A percentile compares a stretch with the other conserved stretches of the same genome.
phyloP scores from a whole-genome alignment of 2,888 invertebrate genomes.

The Diaperis boleti region DNA sequence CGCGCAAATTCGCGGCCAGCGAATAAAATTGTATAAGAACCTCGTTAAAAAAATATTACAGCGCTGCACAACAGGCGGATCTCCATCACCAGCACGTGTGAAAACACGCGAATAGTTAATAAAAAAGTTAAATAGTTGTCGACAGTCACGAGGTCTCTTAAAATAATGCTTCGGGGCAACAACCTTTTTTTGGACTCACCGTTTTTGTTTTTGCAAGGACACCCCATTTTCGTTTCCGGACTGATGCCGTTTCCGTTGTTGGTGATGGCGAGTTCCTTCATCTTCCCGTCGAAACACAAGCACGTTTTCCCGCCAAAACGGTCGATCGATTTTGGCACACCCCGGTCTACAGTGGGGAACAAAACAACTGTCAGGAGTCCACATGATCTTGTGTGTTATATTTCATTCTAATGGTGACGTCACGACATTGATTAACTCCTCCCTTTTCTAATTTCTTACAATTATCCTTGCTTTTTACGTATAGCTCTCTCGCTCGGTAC shows the following conservation, averaged over 20 bases:
- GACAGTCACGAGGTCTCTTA: constrained; percentile 17
- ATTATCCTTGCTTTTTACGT: constrained; percentile 56
- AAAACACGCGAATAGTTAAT: constrained; percentile 10
- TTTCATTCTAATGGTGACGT: constrained; percentile 57
- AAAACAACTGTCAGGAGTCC: constrained; percentile 43
- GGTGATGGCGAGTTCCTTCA: constrained; percentile 48
- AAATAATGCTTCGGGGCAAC: neutral
- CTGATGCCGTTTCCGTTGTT: constrained; percentile 49
- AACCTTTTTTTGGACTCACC: constrained; percentile 38
- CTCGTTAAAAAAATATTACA: too few relatives aligned
- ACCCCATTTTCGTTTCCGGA: constrained; percentile 47
- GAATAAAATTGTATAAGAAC: too few relatives aligned
- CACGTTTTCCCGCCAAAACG: constrained; percentile 10
- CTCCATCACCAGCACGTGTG: constrained; percentile 7
- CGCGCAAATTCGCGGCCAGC: too few relatives aligned
- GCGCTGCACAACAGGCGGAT: too few relatives aligned
- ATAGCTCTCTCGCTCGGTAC: constrained; percentile 34
- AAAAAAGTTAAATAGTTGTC: constrained; percentile 24
- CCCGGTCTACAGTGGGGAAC: constrained; percentile 18
- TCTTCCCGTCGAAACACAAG: constrained; percentile 32
- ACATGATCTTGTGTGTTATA: constrained; percentile 55
- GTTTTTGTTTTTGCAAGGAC: constrained; percentile 45
- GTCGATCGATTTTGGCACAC: constrained; percentile 7
- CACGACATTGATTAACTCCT: constrained; percentile 60
- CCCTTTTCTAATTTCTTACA: constrained; percentile 55